phyloP scores from a whole-genome alignment of 2,113 vertebrate species.

The Vanacampus margaritifer region DNA sequence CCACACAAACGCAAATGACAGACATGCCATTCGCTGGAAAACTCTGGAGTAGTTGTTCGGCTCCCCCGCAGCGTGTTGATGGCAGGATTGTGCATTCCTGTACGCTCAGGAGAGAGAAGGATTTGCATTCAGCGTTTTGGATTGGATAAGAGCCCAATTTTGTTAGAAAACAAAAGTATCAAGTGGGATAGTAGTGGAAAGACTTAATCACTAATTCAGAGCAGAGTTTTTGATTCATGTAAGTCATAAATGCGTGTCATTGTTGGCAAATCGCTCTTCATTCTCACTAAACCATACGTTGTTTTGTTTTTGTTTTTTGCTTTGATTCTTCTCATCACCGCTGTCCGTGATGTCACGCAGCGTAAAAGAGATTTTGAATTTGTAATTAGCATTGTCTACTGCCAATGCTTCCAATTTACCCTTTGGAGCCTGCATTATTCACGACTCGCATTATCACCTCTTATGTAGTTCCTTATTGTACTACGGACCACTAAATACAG shows the following conservation, averaged over 20 bases:
- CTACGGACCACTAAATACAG: slow-evolving; percentile 5
- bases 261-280: not conserved
- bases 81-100: slow-evolving; percentile 2
- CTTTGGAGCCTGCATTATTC: slow-evolving; percentile 12
- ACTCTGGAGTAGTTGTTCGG: not conserved
- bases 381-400: not conserved
- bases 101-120: slow-evolving; percentile 15
- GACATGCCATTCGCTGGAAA: not conserved
- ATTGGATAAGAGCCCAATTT: slow-evolving; percentile 42
- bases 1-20: slow-evolving; percentile 11
- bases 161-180: slow-evolving; percentile 40
- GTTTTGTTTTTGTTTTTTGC: not conserved
- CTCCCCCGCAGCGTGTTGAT: slow-evolving; percentile 5
- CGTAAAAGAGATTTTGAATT: not conserved
- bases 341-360: slow-evolving; percentile 2
- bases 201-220: not conserved
- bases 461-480: slow-evolving; percentile 15
- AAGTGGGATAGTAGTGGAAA: not conserved
- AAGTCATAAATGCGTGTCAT: slow-evolving; percentile 37
- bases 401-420: not conserved
- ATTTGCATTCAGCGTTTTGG: slow-evolving; percentile 47
- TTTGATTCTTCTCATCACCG: not conserved
- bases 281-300: slow-evolving; percentile 19
- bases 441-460: slow-evolving; percentile 4
- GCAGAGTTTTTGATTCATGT: not conserved